Evolutionary conservation across 2,888 invertebrate genomes (phyloP), one percentile per base, ranked within the genome.

Genomic region (Protonemura montana): DNA sequence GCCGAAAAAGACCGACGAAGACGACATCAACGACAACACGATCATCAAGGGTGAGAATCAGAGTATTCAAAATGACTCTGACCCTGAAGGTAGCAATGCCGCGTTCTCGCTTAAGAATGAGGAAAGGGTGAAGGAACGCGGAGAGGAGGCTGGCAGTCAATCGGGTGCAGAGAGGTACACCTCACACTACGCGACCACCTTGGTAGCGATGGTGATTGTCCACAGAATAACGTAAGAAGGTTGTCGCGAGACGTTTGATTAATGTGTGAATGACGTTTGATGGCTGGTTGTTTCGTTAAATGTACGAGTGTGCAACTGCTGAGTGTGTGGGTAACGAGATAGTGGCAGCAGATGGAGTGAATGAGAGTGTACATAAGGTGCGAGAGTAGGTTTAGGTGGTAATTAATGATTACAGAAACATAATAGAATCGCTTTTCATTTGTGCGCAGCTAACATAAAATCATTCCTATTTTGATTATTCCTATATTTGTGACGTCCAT

Each of bases 11-110:
- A 86, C 88, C 80, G 90, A 90, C 76, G 90, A 90, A 59, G 89
- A 90, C n/a, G 87, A 87, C 77, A 76, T 87, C 86, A 89, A 89
- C 77, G 86, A 86, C 86, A 87, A 87, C 78, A 86, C 78, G 85
- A 89, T 84, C 86, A 89, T 85, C 86, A 89, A 90, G 86, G 92
- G 92, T 76, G 92, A 93, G 87, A 92, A 92, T 87, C 89, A 90
- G 76, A 91, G 91, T 82, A 91, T 91, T 89, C 90, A 91, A 88
- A 89, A 91, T 7, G 92, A 92, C 76, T 26, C 59, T 16, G 76
- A 76, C 28, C 84, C 84, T 2, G 90, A 90, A 1, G 88, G 90
- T 10, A 59, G 59, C 59, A 90, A 89, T 7, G 90, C 90, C 21
- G 90, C 90, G 16, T 89, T 89, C 59, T 91, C 92, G 85, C 91